Evolutionary conservation across 2,797 vertebrate genomes (phyloP).

Genomic region (Xenopus petersii): DNA sequence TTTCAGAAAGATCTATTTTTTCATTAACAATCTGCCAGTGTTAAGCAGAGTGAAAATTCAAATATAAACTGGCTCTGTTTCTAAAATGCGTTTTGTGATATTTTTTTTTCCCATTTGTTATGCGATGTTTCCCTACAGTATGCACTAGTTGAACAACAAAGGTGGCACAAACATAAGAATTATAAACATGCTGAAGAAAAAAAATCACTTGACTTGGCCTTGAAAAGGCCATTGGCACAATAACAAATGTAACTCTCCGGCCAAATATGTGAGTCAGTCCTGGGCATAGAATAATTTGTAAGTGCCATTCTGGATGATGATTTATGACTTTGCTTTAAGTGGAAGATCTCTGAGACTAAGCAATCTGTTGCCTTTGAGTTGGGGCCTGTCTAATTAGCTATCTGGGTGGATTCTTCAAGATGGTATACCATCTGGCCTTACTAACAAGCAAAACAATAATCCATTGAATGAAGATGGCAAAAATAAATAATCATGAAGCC

Average conservation of each 20-base stretch:
- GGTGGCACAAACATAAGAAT: conserved; percentile 22
- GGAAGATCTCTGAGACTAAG: conserved; percentile 55
- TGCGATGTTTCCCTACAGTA: conserved; percentile 31
- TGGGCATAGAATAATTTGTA: conserved; percentile 58
- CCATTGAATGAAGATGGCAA: conserved; percentile 44
- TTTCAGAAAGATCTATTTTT: no score
- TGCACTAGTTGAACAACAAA: conserved; percentile 31
- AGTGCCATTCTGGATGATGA: conserved; percentile 57
- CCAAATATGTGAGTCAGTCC: conserved; percentile 50
- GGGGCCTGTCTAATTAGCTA: conserved; percentile 56
- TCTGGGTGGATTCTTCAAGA: conserved; percentile 61
- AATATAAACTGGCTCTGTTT: no score
- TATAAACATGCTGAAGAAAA: conserved; percentile 33
- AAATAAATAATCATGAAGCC: conserved; percentile 53
- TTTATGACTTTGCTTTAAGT: conserved; percentile 53
- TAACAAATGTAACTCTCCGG: conserved; percentile 24
- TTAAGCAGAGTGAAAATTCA: no score
- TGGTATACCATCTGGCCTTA: conserved; percentile 54
- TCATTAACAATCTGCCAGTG: no score
- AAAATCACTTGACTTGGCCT: conserved; percentile 32
- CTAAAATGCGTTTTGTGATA: no score
- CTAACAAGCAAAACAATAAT: conserved; percentile 50
- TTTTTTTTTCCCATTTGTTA: no score
- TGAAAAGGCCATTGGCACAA: conserved; percentile 39
- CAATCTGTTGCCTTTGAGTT: conserved; percentile 59